Percentiles rank a stretch among this genome's conserved stretches.
These are phyloP conservation scores for Andinoacara biseriatus DNA, from an alignment of 2,113 vertebrate species.

Conservation along the genomic window DNA sequence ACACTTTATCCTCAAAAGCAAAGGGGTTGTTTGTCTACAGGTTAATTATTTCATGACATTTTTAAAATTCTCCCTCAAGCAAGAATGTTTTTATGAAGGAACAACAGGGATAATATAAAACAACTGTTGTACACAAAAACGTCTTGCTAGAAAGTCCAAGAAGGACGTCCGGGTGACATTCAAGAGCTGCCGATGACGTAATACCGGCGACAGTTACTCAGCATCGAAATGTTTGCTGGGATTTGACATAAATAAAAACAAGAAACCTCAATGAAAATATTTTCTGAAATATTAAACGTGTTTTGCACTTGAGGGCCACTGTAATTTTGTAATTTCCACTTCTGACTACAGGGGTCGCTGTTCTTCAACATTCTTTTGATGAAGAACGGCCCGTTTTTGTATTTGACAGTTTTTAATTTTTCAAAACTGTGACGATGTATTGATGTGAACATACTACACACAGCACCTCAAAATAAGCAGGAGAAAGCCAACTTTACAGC, in stretches of 20 bases:
- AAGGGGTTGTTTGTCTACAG: no score
- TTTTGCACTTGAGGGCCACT: not conserved
- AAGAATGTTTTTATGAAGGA: no score
- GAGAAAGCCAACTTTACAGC: not conserved
- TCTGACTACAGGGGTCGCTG: accelerated
- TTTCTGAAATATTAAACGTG: not conserved
- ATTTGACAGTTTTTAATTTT: not conserved
- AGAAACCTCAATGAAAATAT: not conserved
- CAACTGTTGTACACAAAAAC: accelerated
- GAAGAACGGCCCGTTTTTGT: no score
- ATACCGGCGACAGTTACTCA: no score
- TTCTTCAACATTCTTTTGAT: not conserved
- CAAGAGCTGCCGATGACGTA: not conserved
- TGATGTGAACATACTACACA: slow-evolving; percentile 36
- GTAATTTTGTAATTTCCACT: not conserved
- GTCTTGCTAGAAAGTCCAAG: not conserved
- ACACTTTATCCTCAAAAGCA: not conserved
- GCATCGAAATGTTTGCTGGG: not conserved
- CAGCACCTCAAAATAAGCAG: slow-evolving; percentile 15
- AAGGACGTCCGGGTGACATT: not conserved
- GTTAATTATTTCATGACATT: not conserved
- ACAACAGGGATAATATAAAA: not conserved
- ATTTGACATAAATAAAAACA: not conserved
- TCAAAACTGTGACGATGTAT: not conserved
- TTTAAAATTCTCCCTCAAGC: not conserved